Conservation (phyloP, 2,113 vertebrate species). For the Pterophyllum scalare region DNA sequence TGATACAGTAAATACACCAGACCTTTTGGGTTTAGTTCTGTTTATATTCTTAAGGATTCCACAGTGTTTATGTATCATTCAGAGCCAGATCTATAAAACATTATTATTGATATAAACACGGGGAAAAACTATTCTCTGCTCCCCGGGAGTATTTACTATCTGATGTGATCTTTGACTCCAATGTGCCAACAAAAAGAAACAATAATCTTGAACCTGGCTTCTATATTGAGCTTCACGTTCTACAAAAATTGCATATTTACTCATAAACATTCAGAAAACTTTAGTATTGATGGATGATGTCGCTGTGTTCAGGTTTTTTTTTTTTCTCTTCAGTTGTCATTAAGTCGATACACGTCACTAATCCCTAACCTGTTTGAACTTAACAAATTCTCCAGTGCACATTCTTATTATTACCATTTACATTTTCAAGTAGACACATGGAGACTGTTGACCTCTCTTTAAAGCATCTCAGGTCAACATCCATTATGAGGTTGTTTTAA, state of each 20-base stretch:
- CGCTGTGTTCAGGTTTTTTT: neutral
- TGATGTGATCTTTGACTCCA: neutral
- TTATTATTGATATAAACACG: neutral
- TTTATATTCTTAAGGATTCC: neutral
- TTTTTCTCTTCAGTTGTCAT: neutral
- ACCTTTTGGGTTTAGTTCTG: neutral
- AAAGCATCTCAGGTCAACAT: neutral
- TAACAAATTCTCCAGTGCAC: neutral
- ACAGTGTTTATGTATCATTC: neutral
- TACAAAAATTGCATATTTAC: neutral
- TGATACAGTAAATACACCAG: neutral
- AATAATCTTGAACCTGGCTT: neutral
- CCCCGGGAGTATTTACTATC: no score
- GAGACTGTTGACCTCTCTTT: neutral
- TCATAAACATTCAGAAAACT: neutral
- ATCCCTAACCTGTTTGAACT: neutral
- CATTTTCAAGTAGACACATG: neutral
- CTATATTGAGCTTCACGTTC: neutral
- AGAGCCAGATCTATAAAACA: neutral
- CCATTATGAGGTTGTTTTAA: constrained; percentile 5
- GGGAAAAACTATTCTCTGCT: no score
- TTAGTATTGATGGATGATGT: neutral
- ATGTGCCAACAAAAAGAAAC: neutral
- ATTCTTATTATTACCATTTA: neutral
- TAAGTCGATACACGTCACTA: neutral